Percentiles rank a stretch among this genome's conserved stretches.
These are phyloP conservation scores for Chrysodeixis includens DNA, from an alignment of 2,888 invertebrate genomes.

Conservation along the genomic window DNA sequence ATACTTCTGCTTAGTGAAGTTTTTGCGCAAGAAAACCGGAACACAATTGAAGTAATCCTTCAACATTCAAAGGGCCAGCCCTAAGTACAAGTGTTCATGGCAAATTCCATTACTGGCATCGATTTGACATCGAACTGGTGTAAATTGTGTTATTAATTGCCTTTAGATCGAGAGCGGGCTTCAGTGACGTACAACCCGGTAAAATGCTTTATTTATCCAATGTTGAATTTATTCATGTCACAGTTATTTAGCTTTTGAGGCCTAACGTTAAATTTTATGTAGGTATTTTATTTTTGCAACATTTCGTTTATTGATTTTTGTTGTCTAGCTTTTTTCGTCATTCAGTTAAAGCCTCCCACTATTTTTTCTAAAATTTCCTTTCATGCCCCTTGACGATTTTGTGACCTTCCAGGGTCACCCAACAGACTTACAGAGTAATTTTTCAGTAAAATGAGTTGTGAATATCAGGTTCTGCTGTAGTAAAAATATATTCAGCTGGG, in stretches of 20 bases:
- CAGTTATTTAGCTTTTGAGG: conserved; percentile 19
- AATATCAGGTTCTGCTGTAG: background rate
- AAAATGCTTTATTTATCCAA: conserved; percentile 46
- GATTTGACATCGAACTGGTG: conserved; percentile 61
- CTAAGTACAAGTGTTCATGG: conserved; percentile 47
- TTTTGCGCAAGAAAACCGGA: conserved; percentile 21
- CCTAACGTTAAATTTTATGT: background rate
- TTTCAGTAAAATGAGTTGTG: background rate
- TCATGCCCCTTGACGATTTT: too few relatives aligned
- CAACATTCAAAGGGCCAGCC: conserved; percentile 35
- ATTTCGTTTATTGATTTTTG: too few relatives aligned
- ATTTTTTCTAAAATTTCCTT: too few relatives aligned
- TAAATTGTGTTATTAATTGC: conserved; percentile 74
- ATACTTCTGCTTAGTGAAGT: background rate
- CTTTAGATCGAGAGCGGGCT: conserved; percentile 59
- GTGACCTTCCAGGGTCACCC: too few relatives aligned
- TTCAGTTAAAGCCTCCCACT: too few relatives aligned
- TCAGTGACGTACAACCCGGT: conserved; percentile 65
- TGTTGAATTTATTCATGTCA: conserved; percentile 36
- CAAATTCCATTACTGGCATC: conserved; percentile 61
- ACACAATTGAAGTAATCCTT: conserved; percentile 15
- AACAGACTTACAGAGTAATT: too few relatives aligned
- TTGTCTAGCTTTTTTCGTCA: too few relatives aligned
- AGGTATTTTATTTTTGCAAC: background rate
- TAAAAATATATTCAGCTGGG: too few relatives aligned